Evolutionary conservation across 2,797 vertebrate species (phyloP).

Genomic region (Gymnodraco acuticeps): DNA sequence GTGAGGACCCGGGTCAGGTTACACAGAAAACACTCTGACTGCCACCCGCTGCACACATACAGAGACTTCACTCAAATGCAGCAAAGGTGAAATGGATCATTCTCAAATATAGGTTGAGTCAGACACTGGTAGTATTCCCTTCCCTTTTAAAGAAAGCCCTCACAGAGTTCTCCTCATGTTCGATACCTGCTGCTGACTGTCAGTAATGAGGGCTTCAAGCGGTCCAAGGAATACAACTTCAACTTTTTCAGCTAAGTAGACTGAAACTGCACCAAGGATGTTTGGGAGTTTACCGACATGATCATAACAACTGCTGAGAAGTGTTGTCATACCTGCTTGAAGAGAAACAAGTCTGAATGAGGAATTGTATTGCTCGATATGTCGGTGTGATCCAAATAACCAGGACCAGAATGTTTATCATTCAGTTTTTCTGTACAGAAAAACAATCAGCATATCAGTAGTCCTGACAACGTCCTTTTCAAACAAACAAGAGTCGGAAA

Average conservation of each 20-base stretch:
- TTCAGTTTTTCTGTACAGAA: not conserved
- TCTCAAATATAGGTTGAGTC: not conserved
- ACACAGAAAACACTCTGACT: too few species aligned
- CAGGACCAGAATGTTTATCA: not conserved
- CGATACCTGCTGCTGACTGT: not conserved
- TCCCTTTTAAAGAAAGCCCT: not conserved
- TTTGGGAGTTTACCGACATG: too few species aligned
- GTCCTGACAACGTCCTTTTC: not conserved
- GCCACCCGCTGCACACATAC: too few species aligned
- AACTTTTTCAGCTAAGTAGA: not conserved
- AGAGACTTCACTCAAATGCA: too few species aligned
- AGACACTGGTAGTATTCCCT: not conserved
- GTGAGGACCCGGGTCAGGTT: slow-evolving; percentile 59
- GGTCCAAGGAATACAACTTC: not conserved
- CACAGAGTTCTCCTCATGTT: not conserved
- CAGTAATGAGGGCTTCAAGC: not conserved
- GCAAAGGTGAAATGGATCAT: not conserved
- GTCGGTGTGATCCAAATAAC: not conserved
- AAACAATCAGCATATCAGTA: not conserved
- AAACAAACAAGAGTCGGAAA: not conserved
- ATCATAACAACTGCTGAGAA: too few species aligned
- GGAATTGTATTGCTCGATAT: not conserved
- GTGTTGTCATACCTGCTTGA: not conserved
- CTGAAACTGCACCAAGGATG: too few species aligned
- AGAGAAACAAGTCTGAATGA: not conserved